Percentiles rank a stretch among this genome's conserved stretches.
phyloP scores from a whole-genome alignment of 2,888 invertebrate species.

The Machimus rusticus region DNA sequence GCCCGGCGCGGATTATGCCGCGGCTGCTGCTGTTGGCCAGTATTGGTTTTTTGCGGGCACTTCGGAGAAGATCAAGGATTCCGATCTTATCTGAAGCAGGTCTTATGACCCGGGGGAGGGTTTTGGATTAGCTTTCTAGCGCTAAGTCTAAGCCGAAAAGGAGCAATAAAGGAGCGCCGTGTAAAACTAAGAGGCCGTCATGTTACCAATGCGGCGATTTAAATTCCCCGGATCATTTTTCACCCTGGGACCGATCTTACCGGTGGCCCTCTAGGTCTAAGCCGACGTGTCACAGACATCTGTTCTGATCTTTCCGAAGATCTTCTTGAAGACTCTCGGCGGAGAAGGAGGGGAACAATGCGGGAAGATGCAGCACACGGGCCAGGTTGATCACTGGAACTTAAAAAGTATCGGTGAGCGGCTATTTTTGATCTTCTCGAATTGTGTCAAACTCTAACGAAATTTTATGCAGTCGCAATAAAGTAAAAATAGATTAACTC shows the following conservation, averaged over 20 bases:
- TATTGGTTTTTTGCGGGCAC: slow-evolving; percentile 5
- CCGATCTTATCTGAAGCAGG: slow-evolving; percentile 18
- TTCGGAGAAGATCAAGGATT: slow-evolving; percentile 9
- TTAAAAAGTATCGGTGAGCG: neutral
- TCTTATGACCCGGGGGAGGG: neutral
- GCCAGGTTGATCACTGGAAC: neutral
- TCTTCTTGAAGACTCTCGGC: neutral
- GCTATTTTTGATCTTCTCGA: slow-evolving; percentile 16
- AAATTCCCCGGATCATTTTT: slow-evolving; percentile 26
- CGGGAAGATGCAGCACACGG: neutral
- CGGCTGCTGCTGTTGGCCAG: neutral
- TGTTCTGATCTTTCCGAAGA: slow-evolving; percentile 17
- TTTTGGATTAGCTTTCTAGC: neutral
- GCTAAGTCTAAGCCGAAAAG: neutral
- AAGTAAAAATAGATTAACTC: slow-evolving; percentile 2
- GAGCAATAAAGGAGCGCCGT: neutral
- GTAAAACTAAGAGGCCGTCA: slow-evolving; percentile 21
- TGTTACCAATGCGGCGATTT: slow-evolving; percentile 20
- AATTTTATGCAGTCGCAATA: slow-evolving; percentile 9
- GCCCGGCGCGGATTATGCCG: neutral
- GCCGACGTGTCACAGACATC: slow-evolving; percentile 28
- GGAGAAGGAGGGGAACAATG: neutral
- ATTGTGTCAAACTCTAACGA: slow-evolving; percentile 27
- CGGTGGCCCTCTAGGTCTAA: neutral
- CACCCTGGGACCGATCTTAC: neutral